A percentile compares a stretch with the other conserved stretches of the same genome.
Evolutionary conservation across 1,140 invertebrate genomes (phyloP).

Genomic region (Globodera rostochiensis): DNA sequence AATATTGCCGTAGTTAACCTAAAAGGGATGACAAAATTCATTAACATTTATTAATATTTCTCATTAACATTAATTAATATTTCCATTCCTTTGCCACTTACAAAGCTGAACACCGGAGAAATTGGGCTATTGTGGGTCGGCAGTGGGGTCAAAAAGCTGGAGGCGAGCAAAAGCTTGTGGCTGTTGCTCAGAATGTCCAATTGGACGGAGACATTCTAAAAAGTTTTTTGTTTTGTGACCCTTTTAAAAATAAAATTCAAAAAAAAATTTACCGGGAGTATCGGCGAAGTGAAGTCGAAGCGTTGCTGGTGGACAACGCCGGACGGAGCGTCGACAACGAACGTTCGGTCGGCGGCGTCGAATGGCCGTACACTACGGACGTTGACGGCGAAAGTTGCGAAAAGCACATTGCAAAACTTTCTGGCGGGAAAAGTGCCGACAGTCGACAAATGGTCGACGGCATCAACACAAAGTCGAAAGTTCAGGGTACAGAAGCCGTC

Average conservation of each 20-base stretch:
- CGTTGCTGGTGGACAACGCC: neutral
- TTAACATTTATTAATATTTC: too few species aligned
- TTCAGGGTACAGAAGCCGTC: neutral
- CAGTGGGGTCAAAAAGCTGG: neutral
- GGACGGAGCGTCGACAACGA: neutral
- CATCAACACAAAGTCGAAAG: neutral
- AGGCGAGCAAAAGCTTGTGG: slow-evolving; percentile 17
- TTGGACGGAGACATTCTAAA: neutral
- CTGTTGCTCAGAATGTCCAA: neutral
- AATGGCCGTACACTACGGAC: neutral
- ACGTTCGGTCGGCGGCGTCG: neutral
- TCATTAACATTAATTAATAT: too few species aligned
- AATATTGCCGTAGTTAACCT: slow-evolving; percentile 9
- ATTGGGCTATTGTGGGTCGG: neutral
- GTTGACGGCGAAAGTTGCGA: neutral
- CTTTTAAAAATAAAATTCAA: too few species aligned
- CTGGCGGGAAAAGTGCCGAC: neutral
- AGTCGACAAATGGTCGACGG: neutral
- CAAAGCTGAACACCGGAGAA: neutral
- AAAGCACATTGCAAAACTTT: neutral
- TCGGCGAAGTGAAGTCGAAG: neutral
- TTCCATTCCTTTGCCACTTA: neutral
- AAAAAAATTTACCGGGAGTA: neutral
- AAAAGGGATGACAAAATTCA: neutral
- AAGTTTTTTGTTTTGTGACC: neutral